Conservation (phyloP, 2,113 vertebrate genomes). For the Dicrurus megarhynchus region DNA sequence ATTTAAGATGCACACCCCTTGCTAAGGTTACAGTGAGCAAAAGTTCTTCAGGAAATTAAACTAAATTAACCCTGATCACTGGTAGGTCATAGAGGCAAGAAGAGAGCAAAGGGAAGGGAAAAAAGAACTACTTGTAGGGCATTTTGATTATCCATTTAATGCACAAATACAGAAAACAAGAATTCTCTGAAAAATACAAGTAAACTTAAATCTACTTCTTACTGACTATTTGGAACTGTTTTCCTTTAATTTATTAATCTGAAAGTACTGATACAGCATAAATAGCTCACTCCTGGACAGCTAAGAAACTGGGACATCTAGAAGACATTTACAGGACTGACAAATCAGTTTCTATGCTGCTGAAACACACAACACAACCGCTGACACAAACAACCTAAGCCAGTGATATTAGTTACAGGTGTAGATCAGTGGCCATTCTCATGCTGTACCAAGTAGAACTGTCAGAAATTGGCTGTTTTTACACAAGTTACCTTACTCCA, state of each 20-base stretch:
- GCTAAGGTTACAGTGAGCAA: background rate
- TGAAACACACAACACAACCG: background rate
- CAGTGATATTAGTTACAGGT: background rate
- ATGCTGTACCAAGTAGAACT: background rate
- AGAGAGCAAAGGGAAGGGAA: background rate
- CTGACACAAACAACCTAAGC: background rate
- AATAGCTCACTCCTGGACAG: background rate
- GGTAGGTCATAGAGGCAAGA: background rate
- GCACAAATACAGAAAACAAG: background rate
- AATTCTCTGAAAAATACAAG: background rate
- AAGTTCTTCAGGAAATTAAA: background rate
- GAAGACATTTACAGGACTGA: background rate
- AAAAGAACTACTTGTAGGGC: background rate
- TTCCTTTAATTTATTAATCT: background rate
- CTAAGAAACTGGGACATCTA: background rate
- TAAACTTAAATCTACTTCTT: background rate
- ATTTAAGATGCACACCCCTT: background rate
- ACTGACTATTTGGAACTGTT: background rate
- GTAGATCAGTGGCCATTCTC: background rate
- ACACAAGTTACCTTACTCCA: rapidly evolving
- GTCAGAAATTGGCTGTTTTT: background rate
- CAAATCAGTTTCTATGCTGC: background rate
- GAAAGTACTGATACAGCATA: background rate
- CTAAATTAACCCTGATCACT: background rate
- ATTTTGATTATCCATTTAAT: background rate